Base-by-base conservation (phyloP, 2,888 invertebrate species). In the Drosophila austrosaltans region DNA sequence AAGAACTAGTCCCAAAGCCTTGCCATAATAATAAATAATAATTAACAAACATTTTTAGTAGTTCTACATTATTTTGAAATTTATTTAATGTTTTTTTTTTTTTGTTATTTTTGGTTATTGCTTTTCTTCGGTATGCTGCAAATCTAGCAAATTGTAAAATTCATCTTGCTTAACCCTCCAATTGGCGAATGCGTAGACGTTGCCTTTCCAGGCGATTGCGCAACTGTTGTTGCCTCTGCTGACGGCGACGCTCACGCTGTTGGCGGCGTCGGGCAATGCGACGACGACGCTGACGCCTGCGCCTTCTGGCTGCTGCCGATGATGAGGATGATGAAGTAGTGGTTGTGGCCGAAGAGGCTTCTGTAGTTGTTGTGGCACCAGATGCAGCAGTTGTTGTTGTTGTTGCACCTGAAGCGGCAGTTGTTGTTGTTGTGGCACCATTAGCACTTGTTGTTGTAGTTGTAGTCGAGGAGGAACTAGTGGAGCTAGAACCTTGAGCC, bases 221-320 rank as follows among this genome's bases (percentile, higher is more conserved):
- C 48, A 20, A 54, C 44, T 67, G 54, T 30, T 36, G 56, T 30
- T 63, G 63, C 10, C 44, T 42, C 1, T 56, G 64, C 7, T 57
- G 57, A 1, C 65, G 63, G 10, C 63, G 63, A 4, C 40, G 57
- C 25, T 53, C 62, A 7, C 65, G 65, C 8, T 12, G 53, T n/a
- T 62, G 65, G 2, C 62, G 53, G 22, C 53, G 53, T 39, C 62
- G 62, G n/a, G 69, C 69, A n/a, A 36, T n/a, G 3, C 60, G 67
- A 10, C 67, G 59, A 20, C 68, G 54, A 2, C 68, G 67, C 10
- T 48, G 7, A 10, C 48, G 48, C 39, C 60, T 58, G 32, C 53
- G 32, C 20, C 59, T 53, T 7, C 67, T 67, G 12, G 68, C 67
- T 0, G 68, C 67, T 2, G 32, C 53, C 7, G 67, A 66, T 5